Base-by-base conservation (phyloP, 1,140 invertebrate species). In the Drosophila sp. region DNA sequence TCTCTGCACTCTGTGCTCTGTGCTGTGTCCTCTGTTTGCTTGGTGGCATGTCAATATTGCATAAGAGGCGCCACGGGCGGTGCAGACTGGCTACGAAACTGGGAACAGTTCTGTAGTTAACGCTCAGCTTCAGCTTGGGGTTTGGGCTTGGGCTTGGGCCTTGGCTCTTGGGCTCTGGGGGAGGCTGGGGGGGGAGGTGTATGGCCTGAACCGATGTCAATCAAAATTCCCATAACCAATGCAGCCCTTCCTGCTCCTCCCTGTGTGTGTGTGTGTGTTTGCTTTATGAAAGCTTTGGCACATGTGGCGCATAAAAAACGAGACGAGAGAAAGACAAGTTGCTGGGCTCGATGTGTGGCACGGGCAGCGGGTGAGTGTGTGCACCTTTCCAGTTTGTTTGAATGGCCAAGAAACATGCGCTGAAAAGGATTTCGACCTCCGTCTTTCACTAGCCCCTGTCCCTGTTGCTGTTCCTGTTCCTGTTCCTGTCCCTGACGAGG, bases 211-310 rank as follows among this genome's bases (percentile, higher is more conserved):
- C 86, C 86, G 86, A 82, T 90, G 86, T 90, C 86, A 90, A 90
- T 90, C 86, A 90, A 90, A 90, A 90, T 90, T 90, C 86, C 87
- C 87, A 86, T 90, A 86, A 82, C 81, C 81, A 76, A 81, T 86
- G 86, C 86, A 83, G 76, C 69, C 59, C 69, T 72, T 21, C 21
- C 21, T 21, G 1, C 1, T 21, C 21, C 21, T 2, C 21, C 21
- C 58, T 69, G 56, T 53, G 46, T 53, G 13, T 29, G 27, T 9
- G 40, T 38, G 41, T 18, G 53, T 81, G 82, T 38, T 72, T 83
- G 83, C 82, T 82, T 82, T 87, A 78, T 89, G 83, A 89, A 89
- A 77, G 79, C 79, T 82, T 82, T 89, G 82, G 83, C 82, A 86
- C 82, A 86, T 86, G 78, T 82, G 82, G 83, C 78, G 82, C 82